Conservation (phyloP, 2,797 vertebrate species). For the Luscinia luscinia region DNA sequence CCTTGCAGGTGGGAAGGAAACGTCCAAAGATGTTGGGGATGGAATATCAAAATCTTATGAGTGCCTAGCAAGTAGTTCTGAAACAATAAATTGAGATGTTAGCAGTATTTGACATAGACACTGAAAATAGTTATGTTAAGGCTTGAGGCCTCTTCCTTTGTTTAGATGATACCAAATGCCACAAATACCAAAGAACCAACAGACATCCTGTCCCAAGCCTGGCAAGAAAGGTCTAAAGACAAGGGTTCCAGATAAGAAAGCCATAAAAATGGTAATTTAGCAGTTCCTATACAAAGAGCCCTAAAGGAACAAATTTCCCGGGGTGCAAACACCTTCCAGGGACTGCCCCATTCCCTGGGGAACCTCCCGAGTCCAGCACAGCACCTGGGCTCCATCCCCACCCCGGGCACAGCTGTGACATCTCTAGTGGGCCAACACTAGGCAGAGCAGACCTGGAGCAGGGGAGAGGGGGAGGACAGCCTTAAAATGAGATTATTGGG, state of each 20-base stretch:
- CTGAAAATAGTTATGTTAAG: too few relatives aligned
- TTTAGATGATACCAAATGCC: too few relatives aligned
- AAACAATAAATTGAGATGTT: too few relatives aligned
- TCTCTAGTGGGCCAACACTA: neutral
- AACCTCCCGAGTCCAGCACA: neutral
- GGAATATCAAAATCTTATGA: too few relatives aligned
- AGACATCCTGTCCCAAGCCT: too few relatives aligned
- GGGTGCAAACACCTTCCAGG: neutral
- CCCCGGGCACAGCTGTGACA: neutral
- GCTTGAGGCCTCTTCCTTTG: too few relatives aligned
- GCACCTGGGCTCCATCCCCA: neutral
- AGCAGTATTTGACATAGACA: too few relatives aligned
- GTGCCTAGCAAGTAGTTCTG: too few relatives aligned
- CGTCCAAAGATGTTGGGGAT: neutral
- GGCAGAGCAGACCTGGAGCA: constrained; percentile 6
- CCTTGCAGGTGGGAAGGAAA: neutral
- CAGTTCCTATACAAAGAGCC: neutral
- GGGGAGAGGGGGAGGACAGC: neutral
- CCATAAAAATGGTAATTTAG: too few relatives aligned
- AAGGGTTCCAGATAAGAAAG: too few relatives aligned
- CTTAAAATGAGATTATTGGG: constrained; percentile 5
- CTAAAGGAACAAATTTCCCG: neutral
- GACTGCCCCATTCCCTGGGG: fast-evolving
- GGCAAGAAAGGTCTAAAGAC: too few relatives aligned
- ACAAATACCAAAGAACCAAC: too few relatives aligned